These are phyloP conservation scores for Cygnus buccinator DNA, from an alignment of 2,113 vertebrate species.

Conservation along the genomic window DNA sequence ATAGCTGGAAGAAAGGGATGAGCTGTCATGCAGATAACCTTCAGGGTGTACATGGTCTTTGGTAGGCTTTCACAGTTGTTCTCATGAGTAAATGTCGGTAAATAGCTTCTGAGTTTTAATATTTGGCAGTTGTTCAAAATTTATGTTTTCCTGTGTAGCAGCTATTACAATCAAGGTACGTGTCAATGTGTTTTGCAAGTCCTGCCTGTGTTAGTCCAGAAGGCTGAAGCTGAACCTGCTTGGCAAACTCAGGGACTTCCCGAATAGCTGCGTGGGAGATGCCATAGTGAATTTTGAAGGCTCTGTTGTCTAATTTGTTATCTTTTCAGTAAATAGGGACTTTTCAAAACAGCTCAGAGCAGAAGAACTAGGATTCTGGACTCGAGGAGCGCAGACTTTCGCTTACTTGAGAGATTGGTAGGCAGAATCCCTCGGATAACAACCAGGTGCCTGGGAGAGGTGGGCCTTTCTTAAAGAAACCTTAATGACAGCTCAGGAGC, in stretches of 20 bases:
- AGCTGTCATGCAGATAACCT: background rate
- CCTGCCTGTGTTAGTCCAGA: background rate
- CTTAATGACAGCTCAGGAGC: background rate
- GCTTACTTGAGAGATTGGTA: background rate
- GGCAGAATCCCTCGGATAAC: background rate
- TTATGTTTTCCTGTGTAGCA: background rate
- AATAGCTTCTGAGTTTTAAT: background rate
- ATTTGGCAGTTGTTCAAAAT: background rate
- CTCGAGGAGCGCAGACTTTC: background rate
- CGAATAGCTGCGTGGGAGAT: background rate
- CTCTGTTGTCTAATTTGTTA: background rate
- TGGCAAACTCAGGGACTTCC: background rate
- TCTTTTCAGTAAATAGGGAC: background rate
- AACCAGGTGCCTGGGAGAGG: background rate
- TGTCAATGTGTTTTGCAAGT: background rate
- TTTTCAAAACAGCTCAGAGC: background rate
- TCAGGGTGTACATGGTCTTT: accelerated
- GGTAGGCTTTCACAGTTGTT: background rate
- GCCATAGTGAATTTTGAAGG: background rate
- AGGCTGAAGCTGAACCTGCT: background rate
- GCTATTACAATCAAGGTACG: accelerated
- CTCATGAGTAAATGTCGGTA: background rate
- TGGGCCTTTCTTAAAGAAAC: background rate
- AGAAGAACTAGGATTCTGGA: background rate
- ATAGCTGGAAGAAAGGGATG: background rate